Conservation (phyloP, 1,140 invertebrate genomes). For the Apis dorsata region DNA sequence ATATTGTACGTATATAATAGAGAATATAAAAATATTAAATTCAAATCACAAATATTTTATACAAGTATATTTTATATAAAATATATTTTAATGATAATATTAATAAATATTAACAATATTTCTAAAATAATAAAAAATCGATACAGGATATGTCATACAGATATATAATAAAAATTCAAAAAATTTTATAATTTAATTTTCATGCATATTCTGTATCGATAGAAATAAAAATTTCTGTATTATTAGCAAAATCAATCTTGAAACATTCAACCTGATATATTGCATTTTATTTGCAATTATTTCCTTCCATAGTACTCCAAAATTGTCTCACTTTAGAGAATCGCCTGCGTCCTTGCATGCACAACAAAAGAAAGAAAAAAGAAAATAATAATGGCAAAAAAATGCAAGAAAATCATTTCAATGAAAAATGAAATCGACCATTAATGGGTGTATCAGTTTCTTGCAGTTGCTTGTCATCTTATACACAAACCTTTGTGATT, state of each 20-base stretch:
- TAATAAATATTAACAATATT: background rate
- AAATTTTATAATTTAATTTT: background rate
- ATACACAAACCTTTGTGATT: conserved; percentile 78
- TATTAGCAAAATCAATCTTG: conserved; percentile 40
- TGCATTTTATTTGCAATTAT: conserved; percentile 73
- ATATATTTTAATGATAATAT: background rate
- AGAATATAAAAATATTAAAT: conserved; percentile 33
- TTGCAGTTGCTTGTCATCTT: conserved; percentile 33
- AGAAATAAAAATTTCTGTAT: background rate
- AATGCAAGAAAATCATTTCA: background rate
- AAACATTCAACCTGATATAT: conserved; percentile 59
- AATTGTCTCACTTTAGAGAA: conserved; percentile 80
- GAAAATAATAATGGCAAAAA: conserved; percentile 55
- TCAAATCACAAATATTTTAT: conserved; percentile 15
- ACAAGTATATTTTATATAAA: background rate
- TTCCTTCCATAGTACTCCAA: conserved; percentile 80
- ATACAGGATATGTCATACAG: background rate
- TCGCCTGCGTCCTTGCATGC: conserved; percentile 79
- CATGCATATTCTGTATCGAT: background rate
- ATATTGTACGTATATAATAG: background rate
- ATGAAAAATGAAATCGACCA: conserved; percentile 15
- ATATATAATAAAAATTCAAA: no score
- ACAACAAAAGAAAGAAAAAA: conserved; percentile 65
- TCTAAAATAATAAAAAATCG: background rate
- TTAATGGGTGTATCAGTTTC: conserved; percentile 1